These are phyloP conservation scores for Hybognathus amarus DNA, from an alignment of 2,797 vertebrate genomes.

Conservation along the genomic window DNA sequence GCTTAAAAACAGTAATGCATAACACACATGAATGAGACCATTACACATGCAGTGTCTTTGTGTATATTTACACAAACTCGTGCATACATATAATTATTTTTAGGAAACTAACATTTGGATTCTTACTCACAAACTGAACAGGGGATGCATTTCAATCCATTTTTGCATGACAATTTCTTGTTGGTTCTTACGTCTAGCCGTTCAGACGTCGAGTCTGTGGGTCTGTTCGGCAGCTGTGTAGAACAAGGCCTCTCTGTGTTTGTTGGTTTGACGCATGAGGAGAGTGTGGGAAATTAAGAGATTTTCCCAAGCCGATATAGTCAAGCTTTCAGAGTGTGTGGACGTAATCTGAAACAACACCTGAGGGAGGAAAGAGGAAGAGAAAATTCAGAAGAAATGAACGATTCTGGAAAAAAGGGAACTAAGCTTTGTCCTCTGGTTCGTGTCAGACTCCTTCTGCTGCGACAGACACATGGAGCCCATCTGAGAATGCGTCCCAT, in stretches of 20 bases:
- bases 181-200: neutral
- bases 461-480: conserved; percentile 51
- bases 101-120: neutral
- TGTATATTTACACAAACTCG: neutral
- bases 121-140: neutral
- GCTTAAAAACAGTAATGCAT: neutral
- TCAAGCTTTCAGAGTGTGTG: neutral
- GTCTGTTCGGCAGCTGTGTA: conserved; percentile 40
- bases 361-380: conserved; percentile 13
- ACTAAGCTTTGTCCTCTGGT: conserved; percentile 20
- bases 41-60: neutral
- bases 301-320: conserved; percentile 4
- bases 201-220: conserved; percentile 1
- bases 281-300: conserved; percentile 25
- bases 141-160: neutral
- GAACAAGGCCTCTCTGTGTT: conserved; percentile 23
- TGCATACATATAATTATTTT: neutral
- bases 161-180: conserved; percentile 5
- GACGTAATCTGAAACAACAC: conserved; percentile 11
- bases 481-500: conserved; percentile 55
- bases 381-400: conserved; percentile 18
- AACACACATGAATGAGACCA: neutral
- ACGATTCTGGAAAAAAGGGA: neutral
- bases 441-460: neutral
- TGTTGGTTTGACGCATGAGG: conserved; percentile 16